Base-by-base conservation (phyloP, 2,797 vertebrate species). In the Sebastes kiyomatsui region DNA sequence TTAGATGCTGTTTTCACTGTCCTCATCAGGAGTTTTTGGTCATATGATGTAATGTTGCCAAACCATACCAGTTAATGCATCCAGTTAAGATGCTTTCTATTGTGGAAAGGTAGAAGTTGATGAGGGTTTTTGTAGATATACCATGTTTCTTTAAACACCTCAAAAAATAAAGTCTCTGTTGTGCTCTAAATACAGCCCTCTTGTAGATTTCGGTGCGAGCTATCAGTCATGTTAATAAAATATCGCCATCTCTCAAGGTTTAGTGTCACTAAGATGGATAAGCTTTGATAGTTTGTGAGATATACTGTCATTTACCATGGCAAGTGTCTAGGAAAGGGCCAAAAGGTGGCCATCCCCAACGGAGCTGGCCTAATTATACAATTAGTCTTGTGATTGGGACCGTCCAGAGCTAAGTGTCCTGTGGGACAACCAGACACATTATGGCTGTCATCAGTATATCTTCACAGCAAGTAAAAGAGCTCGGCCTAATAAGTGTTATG, bases 341-440 rank as follows among this genome's bases (percentile, higher is more conserved):
- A 95, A 94, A 91, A 95, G 95, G 95, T 94, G 90, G 38, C 83
- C 84, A n/a, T 95, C 93, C 94, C 95, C 93, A 93, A 91, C 73
- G 93, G 95, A 90, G 93, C 84, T 75, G 87, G 88, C 92, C 95
- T 96, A 96, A 96, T 96, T 95, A 95, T 95, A 95, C 94, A 95
- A 96, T 96, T 95, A 95, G 94, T 96, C 95, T 96, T 96, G 90
- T 94, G 93, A 92, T 93, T 87, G 91, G 93, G 94, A 94, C 92
- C 79, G 93, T 95, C 92, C 92, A 90, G 88, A 88, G 83, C 92
- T 88, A 91, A 92, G 88, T 87, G 93, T 95, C 96, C 95, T 94
- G 76, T 88, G 96, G 94, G 95, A 96, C 92, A 68, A 72, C 28
- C 93, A 94, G 87, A 95, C 94, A 93, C 93, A 93, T 94, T 88